These are phyloP conservation scores for Lacerta bilineata DNA, from an alignment of 2,797 vertebrate genomes.

Conservation along the genomic window DNA sequence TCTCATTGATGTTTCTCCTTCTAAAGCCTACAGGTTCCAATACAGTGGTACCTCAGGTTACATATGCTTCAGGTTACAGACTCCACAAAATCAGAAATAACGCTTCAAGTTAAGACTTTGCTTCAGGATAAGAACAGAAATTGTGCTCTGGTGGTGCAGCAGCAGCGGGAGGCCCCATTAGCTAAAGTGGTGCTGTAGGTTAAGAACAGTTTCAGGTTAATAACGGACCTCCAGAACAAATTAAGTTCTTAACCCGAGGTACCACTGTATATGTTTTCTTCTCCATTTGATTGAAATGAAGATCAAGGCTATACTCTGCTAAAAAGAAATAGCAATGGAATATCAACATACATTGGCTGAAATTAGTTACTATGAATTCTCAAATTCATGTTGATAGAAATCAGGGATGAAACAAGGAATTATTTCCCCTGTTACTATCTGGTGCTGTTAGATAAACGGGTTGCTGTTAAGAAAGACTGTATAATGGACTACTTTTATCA, in stretches of 20 bases:
- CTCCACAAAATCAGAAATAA: no score
- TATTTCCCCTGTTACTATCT: not conserved
- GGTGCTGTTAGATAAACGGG: conserved; percentile 6
- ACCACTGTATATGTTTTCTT: not conserved
- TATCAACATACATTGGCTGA: conserved; percentile 10
- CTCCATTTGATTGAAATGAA: conserved; percentile 2
- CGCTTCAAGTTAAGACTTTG: no score
- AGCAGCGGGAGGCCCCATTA: no score
- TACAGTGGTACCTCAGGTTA: no score
- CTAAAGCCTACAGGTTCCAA: not conserved
- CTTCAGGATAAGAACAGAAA: no score
- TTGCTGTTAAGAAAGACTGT: not conserved
- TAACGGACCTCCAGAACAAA: no score
- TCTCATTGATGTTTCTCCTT: not conserved
- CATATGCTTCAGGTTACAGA: no score
- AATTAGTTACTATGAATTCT: conserved; percentile 13
- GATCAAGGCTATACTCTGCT: not conserved
- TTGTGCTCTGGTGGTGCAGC: no score
- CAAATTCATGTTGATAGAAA: not conserved
- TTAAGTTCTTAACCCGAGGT: no score
- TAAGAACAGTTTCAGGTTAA: no score
- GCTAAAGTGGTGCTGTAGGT: no score
- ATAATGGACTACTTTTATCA: not conserved
- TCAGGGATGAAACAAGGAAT: not conserved
- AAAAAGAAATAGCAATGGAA: not conserved